These are phyloP conservation scores for Muscidifurax raptorellus DNA, from an alignment of 1,140 invertebrate species.

Conservation along the genomic window DNA sequence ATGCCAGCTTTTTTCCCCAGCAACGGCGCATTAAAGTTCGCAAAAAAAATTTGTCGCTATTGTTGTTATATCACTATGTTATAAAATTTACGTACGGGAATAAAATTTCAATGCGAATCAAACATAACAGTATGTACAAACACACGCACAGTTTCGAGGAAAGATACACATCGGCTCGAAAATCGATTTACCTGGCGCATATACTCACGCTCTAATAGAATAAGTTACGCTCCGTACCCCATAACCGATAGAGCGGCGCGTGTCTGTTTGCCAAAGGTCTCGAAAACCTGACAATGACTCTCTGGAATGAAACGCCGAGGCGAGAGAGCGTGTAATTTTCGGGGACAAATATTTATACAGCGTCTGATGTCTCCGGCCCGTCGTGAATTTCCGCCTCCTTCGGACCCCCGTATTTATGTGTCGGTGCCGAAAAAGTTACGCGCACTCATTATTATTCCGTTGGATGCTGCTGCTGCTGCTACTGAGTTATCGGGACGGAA, in stretches of 20 bases:
- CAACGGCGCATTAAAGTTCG: neutral
- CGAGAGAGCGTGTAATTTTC: conserved; percentile 49
- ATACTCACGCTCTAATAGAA: neutral
- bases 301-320: neutral
- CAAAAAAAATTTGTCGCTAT: neutral
- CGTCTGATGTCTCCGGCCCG: conserved; percentile 1
- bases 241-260: neutral
- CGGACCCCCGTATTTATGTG: no score
- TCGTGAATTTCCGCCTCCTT: neutral
- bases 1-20: neutral
- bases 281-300: neutral
- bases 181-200: conserved; percentile 1
- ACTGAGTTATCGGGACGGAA: conserved; percentile 17
- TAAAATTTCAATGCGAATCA: no score
- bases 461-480: neutral
- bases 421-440: conserved; percentile 22
- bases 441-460: conserved; percentile 24
- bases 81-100: no score
- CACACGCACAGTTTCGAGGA: neutral
- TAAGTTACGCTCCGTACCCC: neutral
- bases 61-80: no score
- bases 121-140: no score
- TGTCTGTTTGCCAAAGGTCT: conserved; percentile 13
- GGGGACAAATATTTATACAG: conserved; percentile 53
- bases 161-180: neutral